Evolutionary conservation across 2,113 vertebrate species (phyloP), one percentile per base, ranked within the genome.

Genomic region (Cyanocitta stelleri): DNA sequence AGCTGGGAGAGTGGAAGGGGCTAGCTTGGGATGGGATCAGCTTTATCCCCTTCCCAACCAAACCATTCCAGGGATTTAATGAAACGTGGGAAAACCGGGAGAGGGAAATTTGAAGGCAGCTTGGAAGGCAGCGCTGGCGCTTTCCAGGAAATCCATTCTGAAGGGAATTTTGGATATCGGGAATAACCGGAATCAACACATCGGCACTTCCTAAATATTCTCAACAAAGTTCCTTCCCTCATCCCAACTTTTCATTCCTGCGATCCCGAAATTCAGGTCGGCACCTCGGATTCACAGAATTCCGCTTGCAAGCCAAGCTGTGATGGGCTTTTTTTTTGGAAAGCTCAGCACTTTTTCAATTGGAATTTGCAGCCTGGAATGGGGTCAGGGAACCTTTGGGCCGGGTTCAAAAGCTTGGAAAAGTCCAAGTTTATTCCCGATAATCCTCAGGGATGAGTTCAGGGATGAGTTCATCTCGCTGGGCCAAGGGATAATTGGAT

Each of bases 11-110:
- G 66, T 4, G 17, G 64, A 16, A 64, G 20, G 20, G 16, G 63
- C 23, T 5, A 15, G 35, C 20, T n/a, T 41, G 32, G 20, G 32
- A n/a, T 58, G 43, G 21, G 32, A 64, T 52, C 44, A 30, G 21
- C 15, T 85, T 74, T 18, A 19, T 46, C 63, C 41, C 26, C 18
- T 61, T 29, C 29, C 55, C n/a, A 77, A 22, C 39, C 10, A 7
- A 59, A 74, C 33, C 37, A 26, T 52, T 43, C 72, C 52, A 16
- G 32, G 33, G 23, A 54, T 61, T 52, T 21, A 4, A 26, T 10
- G 6, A 41, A 51, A 33, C 0, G 0, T 3, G 15, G n/a, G 20
- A 54, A 91, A 58, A 72, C 0, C 19, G 17, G 10, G 6, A n/a
- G 16, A 64, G 26, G 54, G 11, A 33, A 64, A 68, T n/a, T 4